phyloP scores from a whole-genome alignment of 2,888 invertebrate species.

The Adelognathus sp. region DNA sequence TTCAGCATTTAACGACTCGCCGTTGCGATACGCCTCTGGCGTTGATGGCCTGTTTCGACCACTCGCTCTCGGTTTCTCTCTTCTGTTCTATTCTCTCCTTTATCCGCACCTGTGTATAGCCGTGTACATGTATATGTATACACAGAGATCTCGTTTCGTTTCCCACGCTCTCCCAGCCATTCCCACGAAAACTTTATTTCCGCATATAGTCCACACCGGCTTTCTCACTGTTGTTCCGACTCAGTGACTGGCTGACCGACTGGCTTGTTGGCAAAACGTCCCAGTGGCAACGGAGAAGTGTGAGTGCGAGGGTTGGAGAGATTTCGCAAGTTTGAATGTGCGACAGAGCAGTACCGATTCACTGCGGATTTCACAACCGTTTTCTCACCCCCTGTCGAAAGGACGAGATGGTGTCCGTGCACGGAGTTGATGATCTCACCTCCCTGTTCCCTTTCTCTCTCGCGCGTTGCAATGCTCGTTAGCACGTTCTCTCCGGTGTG shows the following conservation, averaged over 20 bases:
- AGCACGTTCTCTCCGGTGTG: constrained; percentile 28
- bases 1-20: constrained; percentile 67
- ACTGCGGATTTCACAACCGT: background rate
- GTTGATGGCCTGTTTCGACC: constrained; percentile 67
- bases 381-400: constrained; percentile 3
- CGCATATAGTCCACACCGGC: constrained; percentile 3
- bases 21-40: constrained; percentile 66
- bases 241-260: constrained; percentile 4
- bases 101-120: background rate
- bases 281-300: background rate
- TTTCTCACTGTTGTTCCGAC: background rate
- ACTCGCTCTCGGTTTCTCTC: constrained; percentile 2
- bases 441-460: background rate
- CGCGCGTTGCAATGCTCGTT: constrained; percentile 7
- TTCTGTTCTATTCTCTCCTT: background rate
- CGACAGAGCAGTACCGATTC: constrained; percentile 16
- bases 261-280: background rate
- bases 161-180: constrained; percentile 5
- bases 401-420: background rate
- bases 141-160: constrained; percentile 13
- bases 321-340: background rate
- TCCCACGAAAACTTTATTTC: constrained; percentile 54
- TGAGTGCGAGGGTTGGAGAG: background rate
- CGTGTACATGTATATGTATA: background rate
- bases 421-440: background rate